Evolutionary conservation across 64 coral and sea anemone species (phyloP), one percentile per base, ranked within the genome.

Genomic region (Montipora sp.): DNA sequence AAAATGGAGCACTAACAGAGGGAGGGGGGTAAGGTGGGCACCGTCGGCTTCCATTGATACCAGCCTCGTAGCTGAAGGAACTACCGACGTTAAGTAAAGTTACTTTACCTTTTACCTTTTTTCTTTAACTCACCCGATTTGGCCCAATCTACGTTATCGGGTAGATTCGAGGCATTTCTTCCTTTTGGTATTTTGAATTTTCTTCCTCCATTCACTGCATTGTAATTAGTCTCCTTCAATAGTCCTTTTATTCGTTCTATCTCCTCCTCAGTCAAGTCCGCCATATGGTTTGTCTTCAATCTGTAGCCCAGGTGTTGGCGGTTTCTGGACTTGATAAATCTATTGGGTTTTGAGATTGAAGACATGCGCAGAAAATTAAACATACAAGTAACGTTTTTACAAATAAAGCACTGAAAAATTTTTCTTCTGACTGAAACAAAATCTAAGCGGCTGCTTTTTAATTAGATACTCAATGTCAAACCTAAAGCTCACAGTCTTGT

Each of bases 261-360:
- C 78, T 99, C 98, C 18, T 88, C 89, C 12, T 93, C 94, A 11
- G 98, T 99, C 98, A 96, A 94, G 57, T 99, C 98, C 0, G 98
- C 73, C 83, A 99, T 93, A 49, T 94, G 89, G 23, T 99, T 99
- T 51, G 92, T 76, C 19, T 99, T 96, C 51, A 99, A 51, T 23
- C 82, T 99, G 55, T 94, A 99, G 14, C 81, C 75, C 15, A 94
- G 60, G 27, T 96, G 83, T 50, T 94, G 94, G n/a, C 98, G 91
- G 70, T 99, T 99, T 75, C 94, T 80, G 59, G 98, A 99, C 73
- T 92, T 94, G 46, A 99, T 96, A 47, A 94, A 99, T 63, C 97
- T 99, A 73, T 78, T 79, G 16, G 15, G 50, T 72, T 11, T 48
- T 48, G 36, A 2, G 36, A 36, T 36, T 36, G 36, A 36, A 36